Evolutionary conservation across 2,113 vertebrate species (phyloP), one percentile per base, ranked within the genome.

Genomic region (Trichomycterus rosablanca): DNA sequence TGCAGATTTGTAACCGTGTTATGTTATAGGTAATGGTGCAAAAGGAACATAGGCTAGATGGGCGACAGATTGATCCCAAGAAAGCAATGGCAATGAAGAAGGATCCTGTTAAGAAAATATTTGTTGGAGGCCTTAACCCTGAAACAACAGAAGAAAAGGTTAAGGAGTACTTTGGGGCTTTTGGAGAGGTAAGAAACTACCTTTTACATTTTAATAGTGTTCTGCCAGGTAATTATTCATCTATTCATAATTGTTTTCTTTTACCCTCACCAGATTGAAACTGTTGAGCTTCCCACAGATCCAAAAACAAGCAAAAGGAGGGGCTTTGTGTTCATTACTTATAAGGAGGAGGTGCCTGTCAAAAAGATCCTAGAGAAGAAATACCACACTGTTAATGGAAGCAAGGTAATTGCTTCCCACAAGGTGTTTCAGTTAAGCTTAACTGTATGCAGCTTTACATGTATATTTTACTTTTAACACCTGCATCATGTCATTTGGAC

Each of bases 21-120:
- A 5, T 22, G 2, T 55, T 28, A 2, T 59, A 99, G 96, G 96
- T 99, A 72, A 83, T 97, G 67, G 92, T 93, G 70, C 96, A 98
- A 80, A 99, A 97, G 76, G 94, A 99, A 72, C 95, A 99, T 76
- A 87, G 91, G 66, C 80, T 99, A 82, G 96, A 99, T 78, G 96
- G 96, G 28, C 78, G 96, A 76, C 90, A 96, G 73, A 98, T 99
- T 74, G 96, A 98, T 74, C 96, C 96, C 30, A 99, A 99, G 80
- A 97, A 92, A 70, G 96, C 96, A 18, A 98, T 98, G 96, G 96
- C 96, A 7, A 99, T 99, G 92, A 97, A 97, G 76, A 97, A 97
- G 57, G 96, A 99, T 49, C 94, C 93, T 1, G 90, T 96, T 48
- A 98, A 97, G 87, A 99, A 99, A 83, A 96, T 99, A 77, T 98